Evolutionary conservation across 2,797 vertebrate species (phyloP).

Genomic region (Schizothorax lantsangensis): DNA sequence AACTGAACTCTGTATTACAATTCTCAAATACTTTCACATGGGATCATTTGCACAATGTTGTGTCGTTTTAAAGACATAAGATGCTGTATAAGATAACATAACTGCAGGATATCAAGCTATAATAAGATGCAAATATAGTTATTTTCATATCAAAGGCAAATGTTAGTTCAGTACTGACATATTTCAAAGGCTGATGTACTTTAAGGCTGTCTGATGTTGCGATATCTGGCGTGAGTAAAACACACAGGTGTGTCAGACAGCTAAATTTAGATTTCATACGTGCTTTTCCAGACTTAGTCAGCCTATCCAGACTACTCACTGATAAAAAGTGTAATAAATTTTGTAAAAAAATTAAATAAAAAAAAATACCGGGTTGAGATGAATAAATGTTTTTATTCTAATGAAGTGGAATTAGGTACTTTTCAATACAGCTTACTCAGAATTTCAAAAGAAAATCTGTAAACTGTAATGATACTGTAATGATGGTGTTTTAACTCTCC

Average conservation of each 20-base stretch:
- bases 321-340: background rate
- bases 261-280: background rate
- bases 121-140: background rate
- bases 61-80: background rate
- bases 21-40: background rate
- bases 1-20: background rate
- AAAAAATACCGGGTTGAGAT: background rate
- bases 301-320: background rate
- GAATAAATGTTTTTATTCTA: background rate
- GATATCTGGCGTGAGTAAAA: conserved; percentile 16
- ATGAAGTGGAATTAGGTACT: background rate
- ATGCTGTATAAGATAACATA: background rate
- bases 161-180: background rate
- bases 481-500: background rate
- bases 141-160: background rate
- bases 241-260: background rate
- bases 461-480: background rate
- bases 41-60: background rate
- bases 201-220: background rate
- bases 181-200: background rate
- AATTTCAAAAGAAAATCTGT: background rate
- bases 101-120: background rate
- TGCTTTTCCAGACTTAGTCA: background rate
- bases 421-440: background rate
- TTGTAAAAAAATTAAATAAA: background rate